Conservation (phyloP, 2,113 vertebrate genomes). For the Sapajus apella region DNA sequence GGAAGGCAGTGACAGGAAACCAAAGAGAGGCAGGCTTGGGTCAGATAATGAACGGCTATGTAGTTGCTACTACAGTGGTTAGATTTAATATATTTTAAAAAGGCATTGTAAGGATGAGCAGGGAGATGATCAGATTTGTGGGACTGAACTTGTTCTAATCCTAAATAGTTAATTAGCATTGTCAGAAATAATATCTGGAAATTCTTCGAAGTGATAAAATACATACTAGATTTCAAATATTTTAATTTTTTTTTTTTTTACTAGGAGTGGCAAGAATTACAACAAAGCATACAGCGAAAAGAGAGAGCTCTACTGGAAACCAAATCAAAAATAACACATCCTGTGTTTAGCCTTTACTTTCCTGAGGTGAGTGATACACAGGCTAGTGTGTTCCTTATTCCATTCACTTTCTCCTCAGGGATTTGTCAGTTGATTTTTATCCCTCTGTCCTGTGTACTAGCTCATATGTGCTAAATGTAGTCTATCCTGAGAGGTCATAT, state of each 20-base stretch:
- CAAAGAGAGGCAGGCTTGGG: neutral
- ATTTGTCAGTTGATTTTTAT: neutral
- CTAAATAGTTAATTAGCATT: slow-evolving; percentile 22
- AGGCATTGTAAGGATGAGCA: neutral
- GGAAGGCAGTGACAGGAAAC: neutral
- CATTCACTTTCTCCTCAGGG: neutral
- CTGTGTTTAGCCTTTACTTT: slow-evolving; percentile 96
- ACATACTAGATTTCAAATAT: neutral
- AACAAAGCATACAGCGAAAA: slow-evolving; percentile 98
- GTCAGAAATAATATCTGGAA: neutral
- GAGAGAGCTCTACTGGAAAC: slow-evolving; percentile 97
- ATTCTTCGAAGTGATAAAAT: neutral
- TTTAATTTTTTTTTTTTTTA: slow-evolving; percentile 62
- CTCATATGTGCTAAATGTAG: neutral
- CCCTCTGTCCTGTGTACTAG: neutral
- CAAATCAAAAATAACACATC: slow-evolving; percentile 98
- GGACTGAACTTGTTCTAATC: neutral
- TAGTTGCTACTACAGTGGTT: neutral
- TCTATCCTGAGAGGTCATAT: neutral
- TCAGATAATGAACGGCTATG: neutral
- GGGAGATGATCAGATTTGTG: neutral
- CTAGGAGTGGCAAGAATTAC: slow-evolving; percentile 98
- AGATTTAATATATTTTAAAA: neutral
- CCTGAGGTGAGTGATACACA: slow-evolving; percentile 88
- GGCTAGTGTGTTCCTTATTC: neutral